A percentile compares a stretch with the other conserved stretches of the same genome.
Conservation (phyloP, 2,113 vertebrate species). For the Galemys pyrenaicus region DNA sequence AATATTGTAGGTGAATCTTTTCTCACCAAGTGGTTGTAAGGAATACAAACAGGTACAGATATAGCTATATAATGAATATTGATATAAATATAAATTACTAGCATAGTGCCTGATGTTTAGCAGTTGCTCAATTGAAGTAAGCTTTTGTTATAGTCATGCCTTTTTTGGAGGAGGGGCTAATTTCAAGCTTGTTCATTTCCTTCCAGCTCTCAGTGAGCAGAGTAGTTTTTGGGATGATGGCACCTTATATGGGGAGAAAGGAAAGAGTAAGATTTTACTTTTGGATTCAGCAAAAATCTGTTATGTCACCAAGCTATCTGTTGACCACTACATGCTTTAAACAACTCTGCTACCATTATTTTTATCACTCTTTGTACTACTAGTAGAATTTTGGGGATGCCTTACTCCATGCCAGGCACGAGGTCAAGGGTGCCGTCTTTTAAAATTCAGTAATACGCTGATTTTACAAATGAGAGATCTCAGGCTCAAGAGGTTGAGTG, state of each 20-base stretch:
- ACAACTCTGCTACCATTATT: too few species aligned
- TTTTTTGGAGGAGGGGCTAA: not conserved
- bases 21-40: not conserved
- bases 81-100: not conserved
- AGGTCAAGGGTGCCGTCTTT: not conserved
- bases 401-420: not conserved
- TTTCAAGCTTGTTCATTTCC: not conserved
- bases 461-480: slow-evolving; percentile 12
- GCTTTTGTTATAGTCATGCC: not conserved
- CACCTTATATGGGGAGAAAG: not conserved
- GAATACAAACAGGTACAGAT: not conserved
- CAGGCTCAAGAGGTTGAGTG: not conserved
- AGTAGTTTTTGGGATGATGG: not conserved
- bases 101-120: not conserved
- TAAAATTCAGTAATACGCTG: not conserved
- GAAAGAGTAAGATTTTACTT: not conserved
- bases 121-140: slow-evolving; percentile 33
- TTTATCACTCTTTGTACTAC: not conserved
- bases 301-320: accelerated
- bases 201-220: not conserved
- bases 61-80: not conserved
- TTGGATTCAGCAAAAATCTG: not conserved
- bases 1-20: too few species aligned
- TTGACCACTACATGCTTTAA: not conserved
- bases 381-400: not conserved